Evolutionary conservation across 2,797 vertebrate species (phyloP).

Genomic region (Urosaurus nigricauda): DNA sequence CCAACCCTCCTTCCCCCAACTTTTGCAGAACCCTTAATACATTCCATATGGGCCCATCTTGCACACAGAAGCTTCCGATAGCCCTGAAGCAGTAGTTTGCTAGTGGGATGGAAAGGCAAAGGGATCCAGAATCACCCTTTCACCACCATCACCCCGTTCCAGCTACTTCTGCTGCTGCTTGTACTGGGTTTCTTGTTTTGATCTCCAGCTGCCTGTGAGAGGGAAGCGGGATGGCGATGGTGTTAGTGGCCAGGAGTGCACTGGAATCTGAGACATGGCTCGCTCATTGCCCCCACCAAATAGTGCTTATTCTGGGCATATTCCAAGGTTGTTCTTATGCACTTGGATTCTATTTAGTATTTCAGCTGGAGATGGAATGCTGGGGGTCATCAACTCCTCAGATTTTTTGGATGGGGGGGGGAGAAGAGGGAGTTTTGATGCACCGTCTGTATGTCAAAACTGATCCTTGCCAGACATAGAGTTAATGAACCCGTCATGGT

Average conservation of each 20-base stretch:
- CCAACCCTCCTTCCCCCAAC: neutral
- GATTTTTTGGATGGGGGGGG: neutral
- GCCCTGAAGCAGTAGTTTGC: neutral
- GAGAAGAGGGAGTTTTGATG: neutral
- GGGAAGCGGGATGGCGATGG: neutral
- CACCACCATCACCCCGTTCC: neutral
- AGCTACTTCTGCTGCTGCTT: neutral
- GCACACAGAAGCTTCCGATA: conserved; percentile 35
- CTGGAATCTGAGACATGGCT: neutral
- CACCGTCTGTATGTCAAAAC: neutral
- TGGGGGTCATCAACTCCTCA: neutral
- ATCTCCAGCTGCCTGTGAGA: neutral
- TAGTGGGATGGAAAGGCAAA: conserved; percentile 33
- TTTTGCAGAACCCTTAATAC: conserved; percentile 35
- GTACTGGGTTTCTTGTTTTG: conserved; percentile 12
- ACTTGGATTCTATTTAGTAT: conserved; percentile 18
- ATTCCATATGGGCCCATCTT: conserved; percentile 38
- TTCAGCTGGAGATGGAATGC: neutral
- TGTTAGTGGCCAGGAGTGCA: too few species aligned
- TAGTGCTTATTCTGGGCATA: neutral
- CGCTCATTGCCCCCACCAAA: neutral
- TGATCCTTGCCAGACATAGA: neutral
- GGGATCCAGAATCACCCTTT: neutral
- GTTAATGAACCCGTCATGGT: neutral
- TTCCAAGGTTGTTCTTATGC: conserved; percentile 18